These are phyloP conservation scores for Chelon auratus DNA, from an alignment of 2,797 vertebrate species.

Conservation along the genomic window DNA sequence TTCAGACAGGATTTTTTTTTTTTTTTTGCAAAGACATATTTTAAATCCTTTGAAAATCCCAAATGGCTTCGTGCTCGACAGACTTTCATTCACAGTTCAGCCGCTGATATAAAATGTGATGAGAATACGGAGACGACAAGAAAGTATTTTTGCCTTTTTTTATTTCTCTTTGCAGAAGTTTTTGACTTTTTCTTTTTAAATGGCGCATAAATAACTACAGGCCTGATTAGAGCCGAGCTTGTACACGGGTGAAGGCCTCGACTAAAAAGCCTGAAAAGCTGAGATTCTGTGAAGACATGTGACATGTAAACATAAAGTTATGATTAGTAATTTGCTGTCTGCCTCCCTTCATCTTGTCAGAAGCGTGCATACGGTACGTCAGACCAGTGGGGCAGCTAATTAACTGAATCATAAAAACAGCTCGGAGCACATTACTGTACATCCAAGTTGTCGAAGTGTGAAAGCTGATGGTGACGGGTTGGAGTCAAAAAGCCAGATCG, in stretches of 20 bases:
- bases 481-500: neutral
- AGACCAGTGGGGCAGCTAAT: constrained; percentile 35
- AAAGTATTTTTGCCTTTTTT: neutral
- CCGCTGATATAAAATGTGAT: neutral
- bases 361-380: neutral
- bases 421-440: constrained; percentile 12
- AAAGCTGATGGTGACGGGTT: constrained; percentile 15
- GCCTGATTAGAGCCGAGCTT: neutral
- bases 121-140: neutral
- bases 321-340: constrained; percentile 24
- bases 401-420: constrained; percentile 41
- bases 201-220: neutral
- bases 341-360: constrained; percentile 1
- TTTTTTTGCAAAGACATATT: neutral
- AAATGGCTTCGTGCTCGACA: neutral
- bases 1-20: neutral
- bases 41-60: constrained; percentile 10
- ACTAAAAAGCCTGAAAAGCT: neutral
- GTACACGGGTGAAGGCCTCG: neutral
- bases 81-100: constrained; percentile 1
- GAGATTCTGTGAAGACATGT: neutral
- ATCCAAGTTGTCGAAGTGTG: constrained; percentile 8
- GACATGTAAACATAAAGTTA: constrained; percentile 30
- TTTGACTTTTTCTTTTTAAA: neutral
- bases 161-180: constrained; percentile 1